A percentile compares a stretch with the other conserved stretches of the same genome.
These are phyloP conservation scores for Hypanus sabinus DNA, from an alignment of 2,113 vertebrate genomes.

Conservation along the genomic window DNA sequence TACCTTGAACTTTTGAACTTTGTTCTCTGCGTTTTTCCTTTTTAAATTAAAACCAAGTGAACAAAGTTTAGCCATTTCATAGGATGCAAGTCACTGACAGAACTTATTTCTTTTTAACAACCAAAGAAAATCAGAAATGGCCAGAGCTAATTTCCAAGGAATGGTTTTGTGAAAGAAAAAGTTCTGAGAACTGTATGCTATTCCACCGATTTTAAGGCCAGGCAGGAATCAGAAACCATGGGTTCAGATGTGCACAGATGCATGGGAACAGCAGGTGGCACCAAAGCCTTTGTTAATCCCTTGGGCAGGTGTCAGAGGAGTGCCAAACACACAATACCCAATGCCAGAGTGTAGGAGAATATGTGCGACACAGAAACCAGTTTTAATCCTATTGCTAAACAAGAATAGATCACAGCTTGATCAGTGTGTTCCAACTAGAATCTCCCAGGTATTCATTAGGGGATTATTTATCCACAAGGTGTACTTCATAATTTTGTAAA, in stretches of 20 bases:
- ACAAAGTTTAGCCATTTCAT: too few species aligned
- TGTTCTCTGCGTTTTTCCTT: too few species aligned
- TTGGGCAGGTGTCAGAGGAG: not conserved
- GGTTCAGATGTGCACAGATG: not conserved
- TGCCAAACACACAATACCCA: not conserved
- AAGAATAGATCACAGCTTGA: too few species aligned
- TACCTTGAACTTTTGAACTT: too few species aligned
- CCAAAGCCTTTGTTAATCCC: constrained; percentile 15
- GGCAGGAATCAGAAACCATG: not conserved
- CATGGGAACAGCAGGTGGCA: not conserved
- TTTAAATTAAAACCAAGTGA: not conserved
- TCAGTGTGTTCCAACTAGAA: too few species aligned
- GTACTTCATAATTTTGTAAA: too few species aligned
- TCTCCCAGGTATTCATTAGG: too few species aligned
- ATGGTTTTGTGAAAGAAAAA: not conserved
- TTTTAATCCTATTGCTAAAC: too few species aligned
- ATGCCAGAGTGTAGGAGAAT: not conserved
- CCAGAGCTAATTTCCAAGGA: not conserved
- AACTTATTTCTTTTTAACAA: too few species aligned
- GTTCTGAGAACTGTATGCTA: not conserved
- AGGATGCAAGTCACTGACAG: too few species aligned
- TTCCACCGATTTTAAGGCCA: too few species aligned
- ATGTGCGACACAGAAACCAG: not conserved
- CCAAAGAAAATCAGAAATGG: not conserved
- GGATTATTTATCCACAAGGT: too few species aligned